phyloP scores from a whole-genome alignment of 2,113 vertebrate genomes.

The Onychostoma macrolepis region DNA sequence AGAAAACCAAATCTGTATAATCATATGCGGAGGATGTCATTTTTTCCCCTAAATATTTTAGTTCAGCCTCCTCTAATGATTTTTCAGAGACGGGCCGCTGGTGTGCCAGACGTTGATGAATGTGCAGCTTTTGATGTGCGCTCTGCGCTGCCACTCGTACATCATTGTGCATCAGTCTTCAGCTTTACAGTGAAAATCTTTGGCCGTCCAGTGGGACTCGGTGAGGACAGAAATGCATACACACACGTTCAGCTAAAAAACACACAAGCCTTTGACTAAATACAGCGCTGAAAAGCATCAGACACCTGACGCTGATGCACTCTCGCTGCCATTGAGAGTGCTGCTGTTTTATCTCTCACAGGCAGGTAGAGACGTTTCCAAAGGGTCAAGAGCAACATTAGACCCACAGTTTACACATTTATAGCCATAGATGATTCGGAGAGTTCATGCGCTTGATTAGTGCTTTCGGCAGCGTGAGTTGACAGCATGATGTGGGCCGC shows the following conservation, averaged over 20 bases:
- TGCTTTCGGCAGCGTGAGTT: not conserved
- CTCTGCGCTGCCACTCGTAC: not conserved
- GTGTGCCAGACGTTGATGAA: not conserved
- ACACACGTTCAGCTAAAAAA: not conserved
- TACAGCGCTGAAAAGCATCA: conserved; percentile 29
- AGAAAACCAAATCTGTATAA: not conserved
- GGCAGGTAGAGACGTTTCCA: not conserved
- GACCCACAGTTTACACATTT: not conserved
- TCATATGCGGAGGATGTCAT: not conserved
- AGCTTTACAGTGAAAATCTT: not conserved
- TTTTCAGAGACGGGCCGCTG: not conserved
- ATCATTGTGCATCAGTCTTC: conserved; percentile 34
- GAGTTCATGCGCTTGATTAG: not conserved
- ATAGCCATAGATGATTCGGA: not conserved
- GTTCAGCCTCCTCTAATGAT: not conserved
- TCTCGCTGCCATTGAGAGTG: not conserved
- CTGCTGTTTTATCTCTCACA: not conserved
- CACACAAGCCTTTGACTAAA: conserved; percentile 42
- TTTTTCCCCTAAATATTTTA: not conserved
- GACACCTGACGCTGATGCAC: conserved; percentile 24
- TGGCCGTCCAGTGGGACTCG: conserved; percentile 5
- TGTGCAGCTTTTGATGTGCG: conserved; percentile 11
- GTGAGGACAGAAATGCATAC: conserved; percentile 31
- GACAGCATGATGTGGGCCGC: not conserved
- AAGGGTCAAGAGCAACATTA: not conserved